These are phyloP conservation scores for Caenorhabditis becei DNA, from an alignment of 2,888 invertebrate species.

Conservation along the genomic window DNA sequence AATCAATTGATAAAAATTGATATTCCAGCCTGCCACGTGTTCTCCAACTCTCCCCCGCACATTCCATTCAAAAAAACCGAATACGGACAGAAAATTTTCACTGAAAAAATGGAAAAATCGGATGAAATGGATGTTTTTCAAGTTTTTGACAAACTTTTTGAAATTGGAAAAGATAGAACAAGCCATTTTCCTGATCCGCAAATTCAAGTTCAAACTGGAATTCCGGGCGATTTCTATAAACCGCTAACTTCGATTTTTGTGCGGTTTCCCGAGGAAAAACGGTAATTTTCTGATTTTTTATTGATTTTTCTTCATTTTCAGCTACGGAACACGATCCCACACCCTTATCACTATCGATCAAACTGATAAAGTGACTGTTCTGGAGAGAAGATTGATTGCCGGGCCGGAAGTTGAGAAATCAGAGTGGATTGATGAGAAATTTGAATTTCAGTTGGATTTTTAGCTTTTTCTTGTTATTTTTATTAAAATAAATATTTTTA, in stretches of 20 bases:
- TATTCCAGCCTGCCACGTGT: constrained; percentile 46
- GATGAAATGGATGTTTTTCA: constrained; percentile 44
- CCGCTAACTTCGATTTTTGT: constrained; percentile 71
- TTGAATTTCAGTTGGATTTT: constrained; percentile 24
- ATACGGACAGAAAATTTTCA: constrained; percentile 63
- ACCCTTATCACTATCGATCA: constrained; percentile 69
- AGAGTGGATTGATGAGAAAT: constrained; percentile 32
- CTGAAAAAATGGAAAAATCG: constrained; percentile 21
- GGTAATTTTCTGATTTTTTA: constrained; percentile 20
- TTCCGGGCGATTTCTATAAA: constrained; percentile 44
- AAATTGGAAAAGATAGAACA: constrained; percentile 61
- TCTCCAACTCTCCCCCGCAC: constrained; percentile 72
- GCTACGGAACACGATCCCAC: constrained; percentile 69
- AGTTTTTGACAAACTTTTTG: constrained; percentile 54
- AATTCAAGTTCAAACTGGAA: constrained; percentile 67
- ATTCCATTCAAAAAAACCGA: constrained; percentile 71
- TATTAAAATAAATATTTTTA: background rate
- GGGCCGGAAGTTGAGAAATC: constrained; percentile 32
- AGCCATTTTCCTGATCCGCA: constrained; percentile 72
- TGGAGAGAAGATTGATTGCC: constrained; percentile 44
- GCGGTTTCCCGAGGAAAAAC: constrained; percentile 47
- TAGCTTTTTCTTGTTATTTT: background rate
- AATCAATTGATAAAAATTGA: no score
- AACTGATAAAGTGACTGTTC: constrained; percentile 62
- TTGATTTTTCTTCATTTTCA: constrained; percentile 9